Evolutionary conservation across 2,888 invertebrate genomes (phyloP), one percentile per base, ranked within the genome.

Genomic region (Spodoptera picta): DNA sequence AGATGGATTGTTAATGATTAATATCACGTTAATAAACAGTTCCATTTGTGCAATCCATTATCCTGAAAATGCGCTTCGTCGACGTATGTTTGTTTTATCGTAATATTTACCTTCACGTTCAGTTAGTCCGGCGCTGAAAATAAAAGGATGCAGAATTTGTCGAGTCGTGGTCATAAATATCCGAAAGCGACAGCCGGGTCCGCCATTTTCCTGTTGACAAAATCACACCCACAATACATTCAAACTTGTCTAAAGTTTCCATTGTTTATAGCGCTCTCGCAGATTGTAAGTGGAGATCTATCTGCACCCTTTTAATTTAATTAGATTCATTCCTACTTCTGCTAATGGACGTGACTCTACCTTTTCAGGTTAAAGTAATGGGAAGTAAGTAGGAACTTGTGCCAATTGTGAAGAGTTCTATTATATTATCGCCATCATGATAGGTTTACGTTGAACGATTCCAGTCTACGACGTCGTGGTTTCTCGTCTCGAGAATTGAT

Each of bases 171-270:
- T 89, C 90, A 90, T 93, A 93, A 93, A 93, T 93, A 91, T 90
- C 83, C 84, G 75, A 86, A 87, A 86, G 87, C 87, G 92, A 92
- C 93, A 85, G 87, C 84, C 82, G 83, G 91, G 87, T 87, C 89
- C 93, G 92, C 93, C 92, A 92, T 93, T 93, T 93, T 92, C 91
- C 91, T 93, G 93, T 93, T 93, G 92, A 93, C 93, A 93, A 91
- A 92, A 92, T 90, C 91, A 89, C 87, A 85, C 88, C 89, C 90
- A 86, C 90, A 90, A 92, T 90, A 92, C 90, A 91, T 93, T 89
- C 87, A 86, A 91, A 92, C 89, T 92, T 91, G 90, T 90, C 89
- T 87, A 90, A 92, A 92, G 90, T 92, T 93, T 88, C 75, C 86
- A 89, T 92, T 92, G 92, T 92, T 92, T 92, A 90, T 89, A 73